Percentiles rank a stretch among this genome's conserved stretches.
Evolutionary conservation across 2,888 invertebrate genomes (phyloP).

Genomic region (Chrysolina americana): DNA sequence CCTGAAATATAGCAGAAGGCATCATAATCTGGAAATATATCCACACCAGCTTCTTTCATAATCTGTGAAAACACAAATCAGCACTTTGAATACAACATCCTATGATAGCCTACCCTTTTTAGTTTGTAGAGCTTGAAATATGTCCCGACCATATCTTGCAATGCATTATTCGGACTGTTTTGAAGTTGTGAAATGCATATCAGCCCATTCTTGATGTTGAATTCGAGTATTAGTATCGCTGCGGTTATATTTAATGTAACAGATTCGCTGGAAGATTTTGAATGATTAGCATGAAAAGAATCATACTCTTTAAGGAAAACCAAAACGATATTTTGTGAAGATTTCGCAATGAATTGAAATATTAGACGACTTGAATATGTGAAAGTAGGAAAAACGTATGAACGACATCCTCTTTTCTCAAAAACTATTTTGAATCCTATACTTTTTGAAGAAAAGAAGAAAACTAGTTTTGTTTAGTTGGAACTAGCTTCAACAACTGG

Average conservation of each 20-base stretch:
- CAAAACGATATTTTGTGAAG: too few species aligned
- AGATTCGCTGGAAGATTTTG: constrained; percentile 67
- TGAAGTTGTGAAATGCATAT: constrained; percentile 71
- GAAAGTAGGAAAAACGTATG: too few species aligned
- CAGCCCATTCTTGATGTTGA: constrained; percentile 70
- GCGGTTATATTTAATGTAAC: constrained; percentile 74
- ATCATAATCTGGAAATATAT: constrained; percentile 87
- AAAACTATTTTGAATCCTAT: too few species aligned
- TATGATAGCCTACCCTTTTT: constrained; percentile 70
- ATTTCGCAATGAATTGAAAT: too few species aligned
- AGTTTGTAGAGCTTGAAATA: constrained; percentile 76
- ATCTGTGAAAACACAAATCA: constrained; percentile 55
- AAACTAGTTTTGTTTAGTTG: too few species aligned
- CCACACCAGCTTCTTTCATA: constrained; percentile 77
- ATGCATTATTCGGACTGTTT: constrained; percentile 76
- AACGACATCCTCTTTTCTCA: too few species aligned
- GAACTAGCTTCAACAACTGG: too few species aligned
- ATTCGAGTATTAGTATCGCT: constrained; percentile 73
- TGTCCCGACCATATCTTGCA: constrained; percentile 75
- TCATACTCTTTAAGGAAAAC: too few species aligned
- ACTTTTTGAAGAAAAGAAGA: too few species aligned
- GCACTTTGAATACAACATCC: constrained; percentile 14
- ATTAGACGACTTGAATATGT: too few species aligned
- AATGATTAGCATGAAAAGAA: not conserved
- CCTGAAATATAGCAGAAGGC: constrained; percentile 81